These are phyloP conservation scores for Oncorhynchus mykiss DNA, from an alignment of 2,113 vertebrate species.

Conservation along the genomic window DNA sequence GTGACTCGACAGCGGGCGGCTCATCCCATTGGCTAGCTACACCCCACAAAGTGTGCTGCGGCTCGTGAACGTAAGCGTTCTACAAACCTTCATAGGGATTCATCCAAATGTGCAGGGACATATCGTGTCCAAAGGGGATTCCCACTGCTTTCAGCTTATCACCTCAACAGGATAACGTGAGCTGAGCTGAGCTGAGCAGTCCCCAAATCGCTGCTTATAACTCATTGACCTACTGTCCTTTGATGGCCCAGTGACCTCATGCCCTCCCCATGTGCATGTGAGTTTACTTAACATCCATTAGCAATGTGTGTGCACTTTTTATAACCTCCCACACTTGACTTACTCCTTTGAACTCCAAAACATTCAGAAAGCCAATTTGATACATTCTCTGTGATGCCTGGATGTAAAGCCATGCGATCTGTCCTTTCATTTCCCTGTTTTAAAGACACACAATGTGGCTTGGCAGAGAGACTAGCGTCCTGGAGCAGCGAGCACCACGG, in stretches of 20 bases:
- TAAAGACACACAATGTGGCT: constrained; percentile 22
- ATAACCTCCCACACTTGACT: not conserved
- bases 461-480: constrained; percentile 1
- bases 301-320: not conserved
- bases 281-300: not conserved
- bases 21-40: constrained; percentile 41
- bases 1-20: constrained; percentile 34
- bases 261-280: not conserved
- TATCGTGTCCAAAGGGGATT: constrained; percentile 9
- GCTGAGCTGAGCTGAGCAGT: not conserved
- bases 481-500: not conserved
- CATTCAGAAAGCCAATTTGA: constrained; percentile 35
- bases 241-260: constrained; percentile 23
- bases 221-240: constrained; percentile 1
- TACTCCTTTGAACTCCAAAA: constrained; percentile 35
- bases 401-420: constrained; percentile 1
- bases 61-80: constrained; percentile 12
- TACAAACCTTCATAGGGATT: constrained; percentile 8
- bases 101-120: constrained; percentile 9
- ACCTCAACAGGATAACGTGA: constrained; percentile 15
- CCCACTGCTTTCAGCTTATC: constrained; percentile 11
- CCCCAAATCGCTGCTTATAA: not conserved
- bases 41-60: not conserved
- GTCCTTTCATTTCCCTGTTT: constrained; percentile 18
- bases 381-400: constrained; percentile 21